Evolutionary conservation across 64 coral and sea anemone species (phyloP).

Genomic region (Orbicella faveolata): DNA sequence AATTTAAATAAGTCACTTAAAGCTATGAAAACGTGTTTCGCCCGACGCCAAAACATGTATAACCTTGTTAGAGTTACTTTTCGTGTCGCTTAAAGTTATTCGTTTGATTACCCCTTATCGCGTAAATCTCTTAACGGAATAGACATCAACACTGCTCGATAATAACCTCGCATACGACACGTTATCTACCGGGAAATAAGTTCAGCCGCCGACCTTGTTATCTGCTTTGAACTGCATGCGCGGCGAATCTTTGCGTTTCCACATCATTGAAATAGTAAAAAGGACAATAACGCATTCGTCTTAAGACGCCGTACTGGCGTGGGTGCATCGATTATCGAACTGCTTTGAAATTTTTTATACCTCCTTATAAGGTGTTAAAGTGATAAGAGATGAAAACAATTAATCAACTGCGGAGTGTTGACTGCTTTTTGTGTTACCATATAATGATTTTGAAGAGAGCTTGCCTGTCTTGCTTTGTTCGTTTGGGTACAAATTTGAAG

Average conservation of each 20-base stretch:
- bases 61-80: constrained; percentile 36
- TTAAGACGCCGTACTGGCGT: constrained; percentile 8
- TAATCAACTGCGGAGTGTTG: constrained; percentile 11
- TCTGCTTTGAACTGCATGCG: neutral
- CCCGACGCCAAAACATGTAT: constrained; percentile 6
- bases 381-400: constrained; percentile 4
- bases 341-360: constrained; percentile 9
- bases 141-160: constrained; percentile 18
- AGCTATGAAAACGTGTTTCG: constrained; percentile 17
- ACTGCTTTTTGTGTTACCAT: neutral
- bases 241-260: constrained; percentile 26
- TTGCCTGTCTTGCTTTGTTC: neutral
- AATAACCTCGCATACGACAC: constrained; percentile 10
- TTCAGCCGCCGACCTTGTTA: neutral
- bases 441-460: neutral
- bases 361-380: constrained; percentile 27
- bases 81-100: constrained; percentile 31
- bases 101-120: constrained; percentile 35
- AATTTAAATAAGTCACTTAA: constrained; percentile 40
- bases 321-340: neutral
- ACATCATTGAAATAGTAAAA: constrained; percentile 10
- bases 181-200: constrained; percentile 20
- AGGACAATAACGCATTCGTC: constrained; percentile 5
- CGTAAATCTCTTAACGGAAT: constrained; percentile 17
- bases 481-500: neutral